Evolutionary conservation across 92 coral and sea anemone genomes (phyloP).

Genomic region (Phenganax marumi): DNA sequence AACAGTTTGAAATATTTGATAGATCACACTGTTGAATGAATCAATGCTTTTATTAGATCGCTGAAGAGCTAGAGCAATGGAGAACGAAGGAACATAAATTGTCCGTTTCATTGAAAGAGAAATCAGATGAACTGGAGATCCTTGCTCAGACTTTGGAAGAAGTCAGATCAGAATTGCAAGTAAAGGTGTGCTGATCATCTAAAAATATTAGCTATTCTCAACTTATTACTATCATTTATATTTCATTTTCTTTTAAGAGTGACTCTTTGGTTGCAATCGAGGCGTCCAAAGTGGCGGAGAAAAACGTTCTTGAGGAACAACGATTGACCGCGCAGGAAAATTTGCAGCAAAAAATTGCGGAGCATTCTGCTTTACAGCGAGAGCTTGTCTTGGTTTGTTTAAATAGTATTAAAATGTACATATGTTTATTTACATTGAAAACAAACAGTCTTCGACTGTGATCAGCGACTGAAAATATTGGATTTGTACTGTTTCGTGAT

Average conservation of each 20-base stretch:
- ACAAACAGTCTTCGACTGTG: no score
- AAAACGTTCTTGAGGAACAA: conserved; percentile 84
- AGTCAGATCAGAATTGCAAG: neutral
- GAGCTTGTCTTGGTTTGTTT: conserved; percentile 69
- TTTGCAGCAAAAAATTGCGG: conserved; percentile 77
- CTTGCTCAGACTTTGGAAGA: neutral
- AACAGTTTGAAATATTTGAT: conserved; percentile 66
- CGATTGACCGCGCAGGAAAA: conserved; percentile 77
- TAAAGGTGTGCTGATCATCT: neutral
- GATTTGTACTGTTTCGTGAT: neutral
- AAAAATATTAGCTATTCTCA: neutral
- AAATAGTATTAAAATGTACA: no score
- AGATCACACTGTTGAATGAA: neutral
- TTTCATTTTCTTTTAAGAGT: conserved; percentile 48
- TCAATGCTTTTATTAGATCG: conserved; percentile 3
- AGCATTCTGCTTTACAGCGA: conserved; percentile 81
- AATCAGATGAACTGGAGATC: conserved; percentile 33
- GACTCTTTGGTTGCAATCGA: conserved; percentile 86
- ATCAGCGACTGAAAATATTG: no score
- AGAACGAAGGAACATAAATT: conserved; percentile 54
- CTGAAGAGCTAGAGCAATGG: conserved; percentile 23
- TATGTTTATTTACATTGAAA: no score
- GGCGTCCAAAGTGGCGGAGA: conserved; percentile 92
- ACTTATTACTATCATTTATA: neutral
- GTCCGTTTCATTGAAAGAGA: conserved; percentile 68